Conservation (phyloP, 2,113 vertebrate species). For the Oryzias javanicus region DNA sequence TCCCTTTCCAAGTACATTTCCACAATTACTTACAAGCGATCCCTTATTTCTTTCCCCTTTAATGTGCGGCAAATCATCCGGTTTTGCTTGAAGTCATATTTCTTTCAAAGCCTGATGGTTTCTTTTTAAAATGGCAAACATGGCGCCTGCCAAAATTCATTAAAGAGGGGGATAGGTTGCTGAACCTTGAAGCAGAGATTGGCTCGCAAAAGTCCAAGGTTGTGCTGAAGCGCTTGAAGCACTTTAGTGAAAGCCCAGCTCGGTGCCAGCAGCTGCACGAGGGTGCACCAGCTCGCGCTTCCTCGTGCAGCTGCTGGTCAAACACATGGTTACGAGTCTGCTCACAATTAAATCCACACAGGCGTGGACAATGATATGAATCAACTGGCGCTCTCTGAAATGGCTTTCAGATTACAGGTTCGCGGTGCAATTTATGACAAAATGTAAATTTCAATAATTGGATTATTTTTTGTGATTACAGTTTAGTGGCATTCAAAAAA, state of each 20-base stretch:
- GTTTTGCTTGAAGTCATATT: constrained; percentile 16
- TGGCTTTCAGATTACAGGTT: background rate
- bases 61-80: constrained; percentile 5
- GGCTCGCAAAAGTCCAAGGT: constrained; percentile 24
- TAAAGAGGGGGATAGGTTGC: constrained; percentile 15
- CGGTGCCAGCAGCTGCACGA: constrained; percentile 25
- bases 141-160: constrained; percentile 7
- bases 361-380: constrained; percentile 7
- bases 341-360: constrained; percentile 9
- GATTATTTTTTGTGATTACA: background rate
- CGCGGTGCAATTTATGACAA: background rate
- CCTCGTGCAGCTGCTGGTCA: constrained; percentile 44
- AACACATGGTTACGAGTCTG: constrained; percentile 33
- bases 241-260: constrained; percentile 47
- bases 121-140: constrained; percentile 18
- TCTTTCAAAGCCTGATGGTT: background rate
- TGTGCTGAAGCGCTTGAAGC: constrained; percentile 38
- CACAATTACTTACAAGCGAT: background rate
- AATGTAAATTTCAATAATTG: background rate
- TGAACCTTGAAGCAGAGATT: constrained; percentile 35
- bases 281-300: constrained; percentile 27
- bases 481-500: background rate
- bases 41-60: background rate
- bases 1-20: too few relatives aligned
- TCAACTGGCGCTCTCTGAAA: background rate